Conservation (phyloP, 1,140 invertebrate species). For the Drosophila pandora region DNA sequence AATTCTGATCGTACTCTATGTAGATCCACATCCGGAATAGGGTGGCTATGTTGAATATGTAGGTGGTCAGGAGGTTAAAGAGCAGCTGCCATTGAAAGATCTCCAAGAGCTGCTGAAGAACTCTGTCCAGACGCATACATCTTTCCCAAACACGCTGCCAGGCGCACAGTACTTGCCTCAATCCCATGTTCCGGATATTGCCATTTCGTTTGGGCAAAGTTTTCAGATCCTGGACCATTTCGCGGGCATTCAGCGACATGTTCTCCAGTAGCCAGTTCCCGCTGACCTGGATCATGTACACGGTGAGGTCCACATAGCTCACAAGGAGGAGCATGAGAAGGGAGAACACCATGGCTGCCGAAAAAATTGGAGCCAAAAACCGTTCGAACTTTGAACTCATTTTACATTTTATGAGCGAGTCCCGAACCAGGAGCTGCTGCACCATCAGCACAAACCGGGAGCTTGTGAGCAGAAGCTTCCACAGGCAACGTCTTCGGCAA, state of each 20-base stretch:
- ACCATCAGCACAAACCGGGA: constrained; percentile 36
- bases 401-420: constrained; percentile 28
- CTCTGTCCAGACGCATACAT: constrained; percentile 24
- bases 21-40: constrained; percentile 52
- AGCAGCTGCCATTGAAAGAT: constrained; percentile 54
- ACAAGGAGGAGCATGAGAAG: constrained; percentile 40
- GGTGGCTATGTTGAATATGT: constrained; percentile 41
- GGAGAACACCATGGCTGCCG: neutral
- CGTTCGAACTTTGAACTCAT: neutral
- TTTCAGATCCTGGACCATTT: constrained; percentile 28
- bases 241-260: constrained; percentile 21
- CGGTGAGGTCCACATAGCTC: constrained; percentile 30
- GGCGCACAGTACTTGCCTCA: constrained; percentile 38
- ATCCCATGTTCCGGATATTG: constrained; percentile 23
- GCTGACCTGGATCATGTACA: constrained; percentile 24
- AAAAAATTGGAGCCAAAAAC: constrained; percentile 8
- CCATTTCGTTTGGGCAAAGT: constrained; percentile 18
- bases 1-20: neutral
- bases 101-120: constrained; percentile 22
- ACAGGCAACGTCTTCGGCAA: constrained; percentile 9
- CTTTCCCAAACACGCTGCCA: constrained; percentile 48
- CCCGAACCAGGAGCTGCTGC: constrained; percentile 19
- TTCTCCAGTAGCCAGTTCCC: constrained; percentile 48
- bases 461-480: constrained; percentile 26
- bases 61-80: constrained; percentile 42